phyloP scores from a whole-genome alignment of 2,113 vertebrate species.

The Pachypanchax playfairii region DNA sequence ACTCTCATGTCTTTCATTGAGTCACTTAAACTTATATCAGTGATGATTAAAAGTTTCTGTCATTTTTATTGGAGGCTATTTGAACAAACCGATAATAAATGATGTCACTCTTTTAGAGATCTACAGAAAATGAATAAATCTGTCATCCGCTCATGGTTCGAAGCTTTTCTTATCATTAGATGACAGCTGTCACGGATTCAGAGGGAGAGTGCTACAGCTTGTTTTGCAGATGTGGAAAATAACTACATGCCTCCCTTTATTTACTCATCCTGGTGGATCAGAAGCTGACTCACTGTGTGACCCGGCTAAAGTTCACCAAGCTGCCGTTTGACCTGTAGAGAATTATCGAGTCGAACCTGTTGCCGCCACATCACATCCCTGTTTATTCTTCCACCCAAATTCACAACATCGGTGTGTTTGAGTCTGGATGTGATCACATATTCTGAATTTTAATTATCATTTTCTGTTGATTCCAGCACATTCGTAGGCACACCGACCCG shows the following conservation, averaged over 20 bases:
- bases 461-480: constrained; percentile 9
- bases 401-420: neutral
- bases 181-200: neutral
- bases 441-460: neutral
- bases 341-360: neutral
- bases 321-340: constrained; percentile 11
- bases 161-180: constrained; percentile 1
- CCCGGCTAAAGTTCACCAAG: constrained; percentile 35
- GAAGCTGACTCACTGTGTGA: constrained; percentile 32
- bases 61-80: neutral
- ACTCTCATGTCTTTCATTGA: constrained; percentile 20
- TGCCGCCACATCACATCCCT: neutral
- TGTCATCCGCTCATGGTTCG: neutral
- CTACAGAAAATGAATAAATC: neutral
- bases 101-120: neutral
- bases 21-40: neutral
- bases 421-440: neutral
- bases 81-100: neutral
- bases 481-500: constrained; percentile 16
- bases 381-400: neutral
- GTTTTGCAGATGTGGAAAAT: neutral
- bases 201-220: neutral
- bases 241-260: constrained; percentile 18
- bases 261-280: constrained; percentile 22
- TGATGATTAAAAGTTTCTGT: neutral